Base-by-base conservation (phyloP, 2,113 vertebrate genomes). In the Rhinoptilus africanus region DNA sequence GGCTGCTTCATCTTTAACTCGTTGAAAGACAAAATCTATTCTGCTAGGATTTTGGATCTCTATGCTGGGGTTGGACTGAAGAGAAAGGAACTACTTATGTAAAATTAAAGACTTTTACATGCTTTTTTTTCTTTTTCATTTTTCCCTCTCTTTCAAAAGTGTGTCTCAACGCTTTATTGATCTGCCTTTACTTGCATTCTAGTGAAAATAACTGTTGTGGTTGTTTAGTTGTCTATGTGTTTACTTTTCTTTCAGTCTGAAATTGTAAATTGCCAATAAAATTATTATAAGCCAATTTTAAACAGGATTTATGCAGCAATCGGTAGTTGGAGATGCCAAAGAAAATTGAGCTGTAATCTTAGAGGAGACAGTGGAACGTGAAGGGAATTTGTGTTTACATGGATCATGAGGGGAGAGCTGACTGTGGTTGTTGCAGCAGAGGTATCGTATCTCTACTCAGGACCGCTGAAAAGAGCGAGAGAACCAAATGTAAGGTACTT, bases 261-360 rank as follows among this genome's bases (percentile, higher is more conserved):
- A 89, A 81, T 60, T 69, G 32, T 89, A 94, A 89, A 92, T 87
- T 87, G 77, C 50, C 68, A 92, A 92, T 91, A 79, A 81, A 87
- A 91, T 84, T 94, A 69, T 81, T 80, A 39, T 77, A 87, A 89
- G 14, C 12, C 50, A 68, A 84, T 91, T 93, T 79, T 83, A 69
- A 91, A 73, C 17, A 47, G 28, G 17, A 91, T 60, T 86, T 91
- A 84, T 60, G 30, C 5, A 4, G 59, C 80, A 87, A 9, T 43
- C 94, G 88, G 27, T 85, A 73, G 66, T 83, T 95, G 71, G 45
- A 93, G 77, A 64, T 92, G 59, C 39, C 50, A 84, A 43, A 69
- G 72, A 91, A 93, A 96, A 87, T 86, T 80, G 80, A 89, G 34
- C 39, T 89, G 80, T 80, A 87, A 96, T 95, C 80, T 93, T 93